Conservation (phyloP, 2,888 invertebrate species). For the Molorchus minor region DNA sequence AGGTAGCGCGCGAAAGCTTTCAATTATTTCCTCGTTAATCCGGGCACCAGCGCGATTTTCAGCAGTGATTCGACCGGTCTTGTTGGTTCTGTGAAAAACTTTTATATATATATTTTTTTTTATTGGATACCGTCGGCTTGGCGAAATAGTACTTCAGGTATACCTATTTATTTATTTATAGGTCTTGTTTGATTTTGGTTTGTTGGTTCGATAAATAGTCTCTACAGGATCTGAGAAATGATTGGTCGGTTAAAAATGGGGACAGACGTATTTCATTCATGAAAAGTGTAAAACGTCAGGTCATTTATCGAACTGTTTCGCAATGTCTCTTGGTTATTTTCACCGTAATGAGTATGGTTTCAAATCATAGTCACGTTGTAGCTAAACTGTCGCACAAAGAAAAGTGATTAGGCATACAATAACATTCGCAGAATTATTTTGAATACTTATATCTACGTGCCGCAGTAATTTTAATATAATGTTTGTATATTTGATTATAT, state of each 20-base stretch:
- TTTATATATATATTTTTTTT: too few relatives aligned
- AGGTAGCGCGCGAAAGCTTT: constrained; percentile 15
- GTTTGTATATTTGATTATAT: too few relatives aligned
- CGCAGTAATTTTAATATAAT: too few relatives aligned
- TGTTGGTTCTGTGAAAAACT: too few relatives aligned
- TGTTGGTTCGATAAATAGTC: constrained; percentile 16
- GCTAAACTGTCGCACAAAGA: neutral
- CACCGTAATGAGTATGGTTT: constrained; percentile 22
- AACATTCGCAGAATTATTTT: constrained; percentile 1
- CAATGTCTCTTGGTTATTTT: constrained; percentile 39
- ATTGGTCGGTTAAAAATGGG: neutral
- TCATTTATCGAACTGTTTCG: constrained; percentile 31
- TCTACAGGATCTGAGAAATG: constrained; percentile 6
- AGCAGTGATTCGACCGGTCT: too few relatives aligned
- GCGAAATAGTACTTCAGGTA: constrained; percentile 17
- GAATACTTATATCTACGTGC: too few relatives aligned
- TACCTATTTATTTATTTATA: constrained; percentile 7
- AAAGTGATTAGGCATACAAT: neutral
- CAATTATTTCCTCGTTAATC: constrained; percentile 6
- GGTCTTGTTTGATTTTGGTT: constrained; percentile 22
- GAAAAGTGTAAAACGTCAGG: constrained; percentile 28
- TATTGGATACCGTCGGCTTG: constrained; percentile 13
- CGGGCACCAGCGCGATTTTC: too few relatives aligned
- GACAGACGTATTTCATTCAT: constrained; percentile 19
- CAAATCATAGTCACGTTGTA: constrained; percentile 27